Evolutionary conservation across 2,888 invertebrate genomes (phyloP).

Genomic region (Folsomia candida): DNA sequence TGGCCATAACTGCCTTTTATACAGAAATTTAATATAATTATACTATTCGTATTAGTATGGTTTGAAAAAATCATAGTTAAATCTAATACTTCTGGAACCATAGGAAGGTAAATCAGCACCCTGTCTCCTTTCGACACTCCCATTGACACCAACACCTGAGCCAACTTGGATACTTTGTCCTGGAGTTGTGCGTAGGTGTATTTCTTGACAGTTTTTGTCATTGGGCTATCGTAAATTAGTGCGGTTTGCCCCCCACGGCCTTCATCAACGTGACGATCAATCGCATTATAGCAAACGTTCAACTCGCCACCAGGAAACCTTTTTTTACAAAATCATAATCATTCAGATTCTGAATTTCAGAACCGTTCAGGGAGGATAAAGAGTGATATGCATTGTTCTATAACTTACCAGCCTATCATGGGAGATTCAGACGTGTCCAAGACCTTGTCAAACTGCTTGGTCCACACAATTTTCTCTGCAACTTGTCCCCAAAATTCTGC

Average conservation of each 20-base stretch:
- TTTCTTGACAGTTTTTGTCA: conserved; percentile 71
- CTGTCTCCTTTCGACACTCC: conserved; percentile 85
- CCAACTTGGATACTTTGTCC: conserved; percentile 60
- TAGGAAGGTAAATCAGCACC: conserved; percentile 96
- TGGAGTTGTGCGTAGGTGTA: conserved; percentile 71
- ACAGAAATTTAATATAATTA: no score
- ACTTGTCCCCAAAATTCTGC: conserved; percentile 83
- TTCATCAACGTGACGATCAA: conserved; percentile 81
- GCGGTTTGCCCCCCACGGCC: conserved; percentile 77
- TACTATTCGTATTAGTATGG: no score
- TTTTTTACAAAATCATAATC: background rate
- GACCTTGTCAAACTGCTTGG: conserved; percentile 78
- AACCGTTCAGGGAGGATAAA: background rate
- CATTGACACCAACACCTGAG: conserved; percentile 72
- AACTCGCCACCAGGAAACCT: conserved; percentile 88
- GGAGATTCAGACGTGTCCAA: conserved; percentile 79
- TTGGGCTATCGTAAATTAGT: conserved; percentile 85
- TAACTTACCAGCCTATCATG: conserved; percentile 79
- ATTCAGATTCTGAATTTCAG: background rate
- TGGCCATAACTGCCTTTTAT: conserved; percentile 68
- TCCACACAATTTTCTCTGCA: conserved; percentile 74
- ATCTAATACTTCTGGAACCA: conserved; percentile 73
- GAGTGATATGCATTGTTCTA: no score
- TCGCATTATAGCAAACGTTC: conserved; percentile 88
- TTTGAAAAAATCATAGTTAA: no score